Evolutionary conservation across 2,797 vertebrate genomes (phyloP).

Genomic region (Trachops cirrhosus): DNA sequence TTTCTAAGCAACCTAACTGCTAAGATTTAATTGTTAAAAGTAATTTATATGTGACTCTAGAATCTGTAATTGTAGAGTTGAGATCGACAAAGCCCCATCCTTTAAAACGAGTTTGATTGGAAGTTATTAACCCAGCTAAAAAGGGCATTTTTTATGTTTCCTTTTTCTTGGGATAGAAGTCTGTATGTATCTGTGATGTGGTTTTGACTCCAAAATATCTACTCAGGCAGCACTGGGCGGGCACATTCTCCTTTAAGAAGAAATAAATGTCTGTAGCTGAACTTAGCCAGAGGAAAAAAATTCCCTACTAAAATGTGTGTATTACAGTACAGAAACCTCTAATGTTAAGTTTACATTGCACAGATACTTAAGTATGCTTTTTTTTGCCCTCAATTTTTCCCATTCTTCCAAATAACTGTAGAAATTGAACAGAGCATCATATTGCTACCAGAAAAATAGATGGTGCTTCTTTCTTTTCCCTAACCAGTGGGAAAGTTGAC

Average conservation of each 20-base stretch:
- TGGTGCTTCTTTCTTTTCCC: background rate
- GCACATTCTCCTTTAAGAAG: background rate
- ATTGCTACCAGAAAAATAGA: background rate
- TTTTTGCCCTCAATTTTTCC: background rate
- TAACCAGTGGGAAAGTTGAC: background rate
- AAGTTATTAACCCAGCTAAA: background rate
- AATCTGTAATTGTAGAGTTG: background rate
- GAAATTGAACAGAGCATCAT: background rate
- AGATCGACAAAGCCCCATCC: background rate
- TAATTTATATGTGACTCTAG: background rate
- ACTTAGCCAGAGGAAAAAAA: background rate
- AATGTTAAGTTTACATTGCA: background rate
- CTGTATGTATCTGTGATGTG: too few relatives aligned
- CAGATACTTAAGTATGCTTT: background rate
- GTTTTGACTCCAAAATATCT: background rate
- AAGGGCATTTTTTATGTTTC: background rate
- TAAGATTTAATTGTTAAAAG: slow-evolving; percentile 14
- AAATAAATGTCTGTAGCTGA: background rate
- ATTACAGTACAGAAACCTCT: background rate
- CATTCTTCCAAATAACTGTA: background rate
- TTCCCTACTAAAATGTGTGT: background rate
- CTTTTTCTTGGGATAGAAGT: background rate
- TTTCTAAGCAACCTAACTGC: background rate
- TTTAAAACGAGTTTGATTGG: background rate
- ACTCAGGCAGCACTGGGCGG: background rate